Conservation (phyloP, 2,113 vertebrate species). For the Notechis scutatus region DNA sequence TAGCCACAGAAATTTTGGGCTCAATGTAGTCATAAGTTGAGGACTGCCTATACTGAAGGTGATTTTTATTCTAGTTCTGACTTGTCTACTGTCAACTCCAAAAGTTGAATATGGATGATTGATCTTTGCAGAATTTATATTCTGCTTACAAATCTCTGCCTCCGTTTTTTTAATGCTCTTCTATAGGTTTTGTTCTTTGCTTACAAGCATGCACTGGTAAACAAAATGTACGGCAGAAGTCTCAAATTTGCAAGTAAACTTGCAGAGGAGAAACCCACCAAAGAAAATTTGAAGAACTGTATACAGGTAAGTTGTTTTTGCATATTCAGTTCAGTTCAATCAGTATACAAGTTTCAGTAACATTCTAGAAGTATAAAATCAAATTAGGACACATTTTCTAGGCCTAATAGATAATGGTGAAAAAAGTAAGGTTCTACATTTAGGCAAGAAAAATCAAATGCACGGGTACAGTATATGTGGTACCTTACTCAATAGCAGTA, state of each 20-base stretch:
- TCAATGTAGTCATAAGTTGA: background rate
- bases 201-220: constrained; percentile 93
- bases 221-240: constrained; percentile 92
- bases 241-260: constrained; percentile 94
- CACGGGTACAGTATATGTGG: too few relatives aligned
- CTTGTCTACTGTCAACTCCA: background rate
- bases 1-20: background rate
- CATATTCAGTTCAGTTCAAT: background rate
- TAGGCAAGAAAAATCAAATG: too few relatives aligned
- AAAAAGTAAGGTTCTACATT: too few relatives aligned
- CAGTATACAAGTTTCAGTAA: background rate
- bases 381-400: background rate
- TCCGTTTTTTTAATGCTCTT: background rate
- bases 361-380: background rate
- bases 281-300: constrained; percentile 96
- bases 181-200: constrained; percentile 91
- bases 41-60: background rate
- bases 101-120: background rate
- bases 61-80: background rate
- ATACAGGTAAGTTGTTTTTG: constrained; percentile 79
- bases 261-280: constrained; percentile 93
- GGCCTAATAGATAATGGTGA: background rate
- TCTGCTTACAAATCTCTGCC: background rate
- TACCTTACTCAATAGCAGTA: too few relatives aligned
- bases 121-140: background rate